These are phyloP conservation scores for Mormoops blainvillei DNA, from an alignment of 2,113 vertebrate species.

Conservation along the genomic window DNA sequence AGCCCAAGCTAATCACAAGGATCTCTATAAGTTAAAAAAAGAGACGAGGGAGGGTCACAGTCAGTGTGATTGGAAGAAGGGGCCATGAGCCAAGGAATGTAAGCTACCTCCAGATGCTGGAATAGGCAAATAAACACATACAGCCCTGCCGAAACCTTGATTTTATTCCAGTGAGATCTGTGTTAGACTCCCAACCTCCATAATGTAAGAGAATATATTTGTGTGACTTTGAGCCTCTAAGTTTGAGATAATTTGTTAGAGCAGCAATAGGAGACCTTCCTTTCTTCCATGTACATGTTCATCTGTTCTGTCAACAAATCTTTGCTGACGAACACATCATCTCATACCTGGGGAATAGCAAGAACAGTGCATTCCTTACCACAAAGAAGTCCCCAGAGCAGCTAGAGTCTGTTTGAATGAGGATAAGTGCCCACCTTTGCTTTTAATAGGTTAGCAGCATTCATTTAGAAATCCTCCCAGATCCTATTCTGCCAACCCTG, in stretches of 20 bases:
- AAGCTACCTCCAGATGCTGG: no score
- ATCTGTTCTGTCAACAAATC: neutral
- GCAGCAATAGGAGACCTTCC: neutral
- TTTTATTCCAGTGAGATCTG: neutral
- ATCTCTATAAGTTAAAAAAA: neutral
- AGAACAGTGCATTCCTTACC: neutral
- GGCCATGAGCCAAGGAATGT: neutral
- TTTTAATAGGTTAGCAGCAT: neutral
- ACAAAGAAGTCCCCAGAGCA: neutral
- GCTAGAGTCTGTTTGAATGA: neutral
- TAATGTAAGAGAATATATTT: neutral
- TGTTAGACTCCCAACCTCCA: neutral
- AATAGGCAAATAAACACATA: neutral
- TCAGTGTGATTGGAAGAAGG: neutral
- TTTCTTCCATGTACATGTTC: neutral
- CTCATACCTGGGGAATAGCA: neutral
- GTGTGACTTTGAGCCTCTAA: neutral
- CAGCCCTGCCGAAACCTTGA: neutral
- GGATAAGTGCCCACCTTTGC: neutral
- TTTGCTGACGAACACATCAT: neutral
- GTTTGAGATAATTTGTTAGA: neutral
- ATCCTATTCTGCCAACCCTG: slow-evolving; percentile 23
- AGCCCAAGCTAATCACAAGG: neutral
- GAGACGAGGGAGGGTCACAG: neutral
- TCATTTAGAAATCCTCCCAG: slow-evolving; percentile 15